A percentile compares a stretch with the other conserved stretches of the same genome.
These are phyloP conservation scores for Euzetes globulus DNA, from an alignment of 2,888 invertebrate species.

Conservation along the genomic window DNA sequence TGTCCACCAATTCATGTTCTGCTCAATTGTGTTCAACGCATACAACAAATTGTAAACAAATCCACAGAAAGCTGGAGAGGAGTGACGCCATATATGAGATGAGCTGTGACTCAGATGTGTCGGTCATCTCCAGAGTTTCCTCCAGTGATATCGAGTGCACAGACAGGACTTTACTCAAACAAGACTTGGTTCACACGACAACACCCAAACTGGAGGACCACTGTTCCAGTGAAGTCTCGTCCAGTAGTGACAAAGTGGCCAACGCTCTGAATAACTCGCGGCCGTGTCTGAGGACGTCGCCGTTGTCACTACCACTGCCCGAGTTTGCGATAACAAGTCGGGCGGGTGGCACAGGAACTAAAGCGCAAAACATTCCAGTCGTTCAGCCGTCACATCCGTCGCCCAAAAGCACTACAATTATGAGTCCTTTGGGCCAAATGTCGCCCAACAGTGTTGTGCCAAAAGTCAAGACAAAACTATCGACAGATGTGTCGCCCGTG, in stretches of 20 bases:
- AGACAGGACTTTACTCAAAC: conserved; percentile 26
- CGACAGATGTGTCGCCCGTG: neutral
- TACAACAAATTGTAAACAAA: conserved; percentile 22
- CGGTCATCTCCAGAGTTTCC: conserved; percentile 9
- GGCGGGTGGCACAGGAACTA: neutral
- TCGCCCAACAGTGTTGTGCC: conserved; percentile 37
- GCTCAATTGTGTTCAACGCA: conserved; percentile 28
- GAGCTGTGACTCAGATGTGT: conserved; percentile 12
- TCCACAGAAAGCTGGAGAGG: conserved; percentile 18
- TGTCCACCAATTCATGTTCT: conserved; percentile 14
- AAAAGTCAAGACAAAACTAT: conserved; percentile 25
- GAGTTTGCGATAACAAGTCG: conserved; percentile 60
- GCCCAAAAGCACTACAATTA: conserved; percentile 35
- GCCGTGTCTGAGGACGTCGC: neutral
- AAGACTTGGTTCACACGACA: conserved; percentile 35
- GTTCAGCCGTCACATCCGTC: conserved; percentile 15
- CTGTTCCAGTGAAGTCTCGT: conserved; percentile 34
- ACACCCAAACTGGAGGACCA: conserved; percentile 29
- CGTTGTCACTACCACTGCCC: conserved; percentile 62
- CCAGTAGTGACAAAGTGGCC: conserved; percentile 33
- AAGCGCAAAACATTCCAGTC: conserved; percentile 25
- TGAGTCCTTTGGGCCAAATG: conserved; percentile 36
- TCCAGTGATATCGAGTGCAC: conserved; percentile 23
- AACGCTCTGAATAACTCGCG: neutral
- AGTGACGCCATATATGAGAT: conserved; percentile 29